Base-by-base conservation (phyloP, 2,797 vertebrate species). In the Chelmon rostratus region DNA sequence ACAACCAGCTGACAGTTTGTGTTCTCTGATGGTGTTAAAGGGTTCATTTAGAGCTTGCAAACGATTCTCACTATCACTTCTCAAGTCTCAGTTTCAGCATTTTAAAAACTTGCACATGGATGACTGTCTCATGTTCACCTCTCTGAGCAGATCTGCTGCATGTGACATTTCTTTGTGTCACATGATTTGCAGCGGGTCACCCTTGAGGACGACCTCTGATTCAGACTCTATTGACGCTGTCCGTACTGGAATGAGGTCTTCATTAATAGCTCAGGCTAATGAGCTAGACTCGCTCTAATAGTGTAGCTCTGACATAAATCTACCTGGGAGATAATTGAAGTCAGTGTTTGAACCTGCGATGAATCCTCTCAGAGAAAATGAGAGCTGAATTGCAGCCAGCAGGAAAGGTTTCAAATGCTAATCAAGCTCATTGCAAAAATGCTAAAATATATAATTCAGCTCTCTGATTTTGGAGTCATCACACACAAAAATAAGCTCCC, bases 191-290 rank as follows among this genome's bases (percentile, higher is more conserved):
- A 52, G 23, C 56, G 44, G 35, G 28, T 61, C 23, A 44, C 74
- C 75, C 49, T 66, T 53, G 33, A 57, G 25, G 23, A 40, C 33
- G 11, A 67, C 65, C 79, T 72, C 54, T 75, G 66, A 76, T 19
- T 81, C 49, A 40, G 6, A 61, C 68, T 54, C 54, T 28, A 50
- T 46, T 59, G 68, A 73, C 8, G 1, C 1, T n/a, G 8, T 9
- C 64, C 21, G 4, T 38, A 49, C 16, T 76, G 49, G 50, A 74
- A 80, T n/a, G 50, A 82, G 42, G 2, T 76, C 52, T 59, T 83
- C 58, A 38, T 76, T 76, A 78, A 78, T 33, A 72, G 67, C 71
- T 81, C 28, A 21, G 21, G 25, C 42, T 83, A 83, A 89, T 80
- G 81, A 79, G 25, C 52, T 52, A 2, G 9, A 25, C 13, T 56